These are phyloP conservation scores for Montipora cactus DNA, from an alignment of 64 coral and sea anemone species.

Conservation along the genomic window DNA sequence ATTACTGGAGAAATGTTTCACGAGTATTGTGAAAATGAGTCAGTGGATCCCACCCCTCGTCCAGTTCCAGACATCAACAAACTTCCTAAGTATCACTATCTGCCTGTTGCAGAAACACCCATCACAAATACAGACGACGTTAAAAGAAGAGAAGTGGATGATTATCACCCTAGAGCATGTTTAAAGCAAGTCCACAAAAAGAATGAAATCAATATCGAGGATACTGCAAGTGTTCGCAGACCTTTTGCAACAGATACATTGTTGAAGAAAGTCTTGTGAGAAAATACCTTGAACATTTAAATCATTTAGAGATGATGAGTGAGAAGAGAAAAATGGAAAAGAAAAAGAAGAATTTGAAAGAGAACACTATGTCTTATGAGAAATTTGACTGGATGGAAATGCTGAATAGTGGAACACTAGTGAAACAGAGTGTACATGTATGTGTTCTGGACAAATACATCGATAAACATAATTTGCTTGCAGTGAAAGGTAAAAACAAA, in stretches of 20 bases:
- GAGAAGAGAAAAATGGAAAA: too few relatives aligned
- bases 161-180: constrained; percentile 44
- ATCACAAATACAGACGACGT: constrained; percentile 26
- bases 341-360: too few relatives aligned
- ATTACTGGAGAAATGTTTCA: constrained; percentile 48
- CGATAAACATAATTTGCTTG: not conserved
- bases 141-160: constrained; percentile 51
- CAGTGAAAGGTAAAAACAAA: too few relatives aligned
- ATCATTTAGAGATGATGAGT: too few relatives aligned
- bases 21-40: constrained; percentile 34
- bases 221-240: constrained; percentile 56
- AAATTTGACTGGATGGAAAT: too few relatives aligned
- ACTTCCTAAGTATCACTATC: too few relatives aligned
- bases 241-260: not conserved
- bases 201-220: not conserved
- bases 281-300: too few relatives aligned
- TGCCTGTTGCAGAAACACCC: not conserved
- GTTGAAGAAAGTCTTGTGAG: too few relatives aligned
- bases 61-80: constrained; percentile 39
- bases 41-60: constrained; percentile 45
- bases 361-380: too few relatives aligned
- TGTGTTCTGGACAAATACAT: constrained; percentile 40
- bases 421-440: constrained; percentile 20
- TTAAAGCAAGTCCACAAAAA: constrained; percentile 39
- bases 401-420: too few relatives aligned